Evolutionary conservation across 2,888 invertebrate genomes (phyloP).

Genomic region (Acanthosepion esculentum): DNA sequence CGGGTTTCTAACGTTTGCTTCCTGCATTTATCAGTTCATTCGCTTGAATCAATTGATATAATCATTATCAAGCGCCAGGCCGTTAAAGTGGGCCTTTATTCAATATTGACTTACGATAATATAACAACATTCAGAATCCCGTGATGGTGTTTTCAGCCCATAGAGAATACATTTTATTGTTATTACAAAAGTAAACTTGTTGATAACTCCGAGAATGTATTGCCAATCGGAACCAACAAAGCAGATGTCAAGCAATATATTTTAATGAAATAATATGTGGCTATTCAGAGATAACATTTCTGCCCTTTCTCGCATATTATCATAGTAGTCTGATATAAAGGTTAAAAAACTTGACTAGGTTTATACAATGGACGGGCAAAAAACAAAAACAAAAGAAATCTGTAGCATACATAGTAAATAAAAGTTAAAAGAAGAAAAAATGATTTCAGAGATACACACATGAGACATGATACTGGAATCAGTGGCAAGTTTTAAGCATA

Average conservation of each 20-base stretch:
- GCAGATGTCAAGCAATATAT: not conserved
- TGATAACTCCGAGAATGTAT: not conserved
- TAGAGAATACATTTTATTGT: not conserved
- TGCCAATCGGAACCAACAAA: not conserved
- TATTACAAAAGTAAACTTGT: not conserved
- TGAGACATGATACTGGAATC: too few relatives aligned
- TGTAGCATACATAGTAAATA: too few relatives aligned
- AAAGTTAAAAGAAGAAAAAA: too few relatives aligned
- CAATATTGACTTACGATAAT: not conserved
- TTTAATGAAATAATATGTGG: not conserved
- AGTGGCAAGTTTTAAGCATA: too few relatives aligned
- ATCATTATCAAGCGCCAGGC: not conserved
- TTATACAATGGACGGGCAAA: too few relatives aligned
- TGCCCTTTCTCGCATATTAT: not conserved
- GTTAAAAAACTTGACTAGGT: too few relatives aligned
- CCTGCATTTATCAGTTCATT: not conserved
- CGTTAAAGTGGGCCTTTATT: not conserved
- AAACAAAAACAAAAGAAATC: too few relatives aligned
- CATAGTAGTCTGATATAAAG: not conserved
- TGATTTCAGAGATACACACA: too few relatives aligned
- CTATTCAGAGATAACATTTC: not conserved
- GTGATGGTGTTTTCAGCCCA: not conserved
- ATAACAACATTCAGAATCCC: not conserved
- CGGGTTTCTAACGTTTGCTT: not conserved
- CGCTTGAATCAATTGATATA: not conserved